Conservation (phyloP, 2,888 invertebrate genomes). For the Penaeus monodon region DNA sequence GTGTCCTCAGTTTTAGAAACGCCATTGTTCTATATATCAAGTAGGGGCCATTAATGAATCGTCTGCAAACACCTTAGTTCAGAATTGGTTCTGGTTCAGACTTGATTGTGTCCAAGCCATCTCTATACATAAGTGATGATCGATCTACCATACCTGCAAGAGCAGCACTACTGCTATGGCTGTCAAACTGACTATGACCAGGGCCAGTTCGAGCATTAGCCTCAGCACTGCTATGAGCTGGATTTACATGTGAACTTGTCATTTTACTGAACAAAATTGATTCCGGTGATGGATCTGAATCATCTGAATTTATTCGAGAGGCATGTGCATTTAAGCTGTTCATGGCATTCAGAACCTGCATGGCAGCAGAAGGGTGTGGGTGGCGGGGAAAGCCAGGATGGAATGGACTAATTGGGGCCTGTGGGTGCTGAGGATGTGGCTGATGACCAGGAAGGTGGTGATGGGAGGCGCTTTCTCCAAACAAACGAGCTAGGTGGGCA, state of each 20-base stretch:
- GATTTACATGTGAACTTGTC: conserved; percentile 44
- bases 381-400: conserved; percentile 61
- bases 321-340: conserved; percentile 45
- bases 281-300: conserved; percentile 60
- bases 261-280: conserved; percentile 61
- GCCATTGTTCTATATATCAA: conserved; percentile 1
- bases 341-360: conserved; percentile 60
- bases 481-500: conserved; percentile 56
- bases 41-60: conserved; percentile 14
- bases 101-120: conserved; percentile 61
- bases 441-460: conserved; percentile 44
- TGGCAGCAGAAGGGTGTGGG: conserved; percentile 53
- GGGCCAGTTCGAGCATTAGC: conserved; percentile 9
- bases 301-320: conserved; percentile 48
- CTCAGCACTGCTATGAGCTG: conserved; percentile 34
- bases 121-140: conserved; percentile 57
- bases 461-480: conserved; percentile 46
- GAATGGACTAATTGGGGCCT: conserved; percentile 56
- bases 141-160: conserved; percentile 43
- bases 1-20: background rate
- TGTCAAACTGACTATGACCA: conserved; percentile 50
- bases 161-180: conserved; percentile 40
- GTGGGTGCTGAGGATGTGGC: conserved; percentile 50
- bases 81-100: conserved; percentile 65
- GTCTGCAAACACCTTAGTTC: conserved; percentile 45